These are phyloP conservation scores for Agelastica alni DNA, from an alignment of 2,888 invertebrate genomes.

Conservation along the genomic window DNA sequence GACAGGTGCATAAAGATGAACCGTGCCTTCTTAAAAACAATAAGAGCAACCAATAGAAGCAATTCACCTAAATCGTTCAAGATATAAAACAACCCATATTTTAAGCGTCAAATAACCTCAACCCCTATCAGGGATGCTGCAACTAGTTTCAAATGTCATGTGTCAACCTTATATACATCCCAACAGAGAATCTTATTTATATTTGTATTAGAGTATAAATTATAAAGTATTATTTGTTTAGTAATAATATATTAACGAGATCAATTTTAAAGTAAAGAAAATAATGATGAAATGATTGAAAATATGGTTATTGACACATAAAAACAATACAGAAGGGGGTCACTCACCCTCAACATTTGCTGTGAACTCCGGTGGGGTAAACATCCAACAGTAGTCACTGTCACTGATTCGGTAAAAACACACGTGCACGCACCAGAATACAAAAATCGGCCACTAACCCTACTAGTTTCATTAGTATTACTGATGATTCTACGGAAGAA, in stretches of 20 bases:
- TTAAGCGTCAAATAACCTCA: conserved; percentile 18
- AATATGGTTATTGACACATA: neutral
- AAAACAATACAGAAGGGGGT: conserved; percentile 32
- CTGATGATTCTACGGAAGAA: conserved; percentile 40
- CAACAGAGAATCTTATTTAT: neutral
- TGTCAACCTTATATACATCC: conserved; percentile 1
- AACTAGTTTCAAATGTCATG: conserved; percentile 18
- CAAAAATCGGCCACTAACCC: conserved; percentile 43
- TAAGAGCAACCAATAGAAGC: conserved; percentile 8
- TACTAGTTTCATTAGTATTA: conserved; percentile 44
- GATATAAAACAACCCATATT: conserved; percentile 19
- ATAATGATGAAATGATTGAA: too few relatives aligned
- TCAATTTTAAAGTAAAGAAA: too few relatives aligned
- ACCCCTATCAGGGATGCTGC: conserved; percentile 20
- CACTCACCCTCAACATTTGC: conserved; percentile 36
- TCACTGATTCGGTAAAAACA: conserved; percentile 33
- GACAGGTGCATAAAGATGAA: conserved; percentile 11
- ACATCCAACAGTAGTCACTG: conserved; percentile 25
- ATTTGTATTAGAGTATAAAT: neutral
- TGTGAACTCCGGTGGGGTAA: conserved; percentile 17
- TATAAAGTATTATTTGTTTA: neutral
- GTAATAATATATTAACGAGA: too few relatives aligned
- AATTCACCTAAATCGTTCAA: neutral
- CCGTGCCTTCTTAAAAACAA: conserved; percentile 1
- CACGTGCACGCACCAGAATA: conserved; percentile 42